A percentile compares a stretch with the other conserved stretches of the same genome.
Evolutionary conservation across 2,113 vertebrate species (phyloP).

Genomic region (Scomber colias): DNA sequence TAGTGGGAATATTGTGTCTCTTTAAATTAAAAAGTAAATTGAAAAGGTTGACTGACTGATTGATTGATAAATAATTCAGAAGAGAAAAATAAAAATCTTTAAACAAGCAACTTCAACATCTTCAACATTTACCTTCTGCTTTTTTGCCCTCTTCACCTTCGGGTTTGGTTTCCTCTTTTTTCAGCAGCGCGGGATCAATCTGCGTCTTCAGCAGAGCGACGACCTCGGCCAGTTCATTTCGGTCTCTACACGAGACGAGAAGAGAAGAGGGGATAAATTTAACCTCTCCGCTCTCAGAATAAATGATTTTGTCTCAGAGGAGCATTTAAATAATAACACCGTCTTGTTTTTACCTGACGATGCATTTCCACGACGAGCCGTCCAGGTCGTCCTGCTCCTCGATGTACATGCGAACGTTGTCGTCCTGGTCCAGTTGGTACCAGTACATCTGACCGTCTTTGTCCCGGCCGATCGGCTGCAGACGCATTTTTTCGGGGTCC

Average conservation of each 20-base stretch:
- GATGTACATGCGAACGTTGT: constrained; percentile 95
- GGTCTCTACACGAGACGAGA: constrained; percentile 83
- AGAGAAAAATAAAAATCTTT: background rate
- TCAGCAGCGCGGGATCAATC: constrained; percentile 93
- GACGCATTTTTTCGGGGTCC: constrained; percentile 95
- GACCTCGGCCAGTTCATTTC: constrained; percentile 94
- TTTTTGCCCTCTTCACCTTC: constrained; percentile 83
- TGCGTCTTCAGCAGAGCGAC: constrained; percentile 96
- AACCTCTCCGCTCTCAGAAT: background rate
- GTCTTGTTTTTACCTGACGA: constrained; percentile 89
- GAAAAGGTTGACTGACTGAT: too few relatives aligned
- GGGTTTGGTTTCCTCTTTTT: constrained; percentile 85
- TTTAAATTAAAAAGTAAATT: too few relatives aligned
- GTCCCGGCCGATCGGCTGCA: constrained; percentile 96
- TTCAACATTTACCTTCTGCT: constrained; percentile 3
- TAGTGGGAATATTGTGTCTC: too few relatives aligned
- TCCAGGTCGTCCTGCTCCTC: constrained; percentile 98
- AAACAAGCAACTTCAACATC: background rate
- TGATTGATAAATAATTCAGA: too few relatives aligned
- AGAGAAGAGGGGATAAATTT: background rate
- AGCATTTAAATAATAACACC: background rate
- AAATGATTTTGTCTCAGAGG: background rate
- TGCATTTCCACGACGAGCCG: constrained; percentile 95
- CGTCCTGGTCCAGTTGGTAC: constrained; percentile 96
- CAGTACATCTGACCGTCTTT: constrained; percentile 98